Evolutionary conservation across 2,113 vertebrate genomes (phyloP).

Genomic region (Xyrauchen texanus): DNA sequence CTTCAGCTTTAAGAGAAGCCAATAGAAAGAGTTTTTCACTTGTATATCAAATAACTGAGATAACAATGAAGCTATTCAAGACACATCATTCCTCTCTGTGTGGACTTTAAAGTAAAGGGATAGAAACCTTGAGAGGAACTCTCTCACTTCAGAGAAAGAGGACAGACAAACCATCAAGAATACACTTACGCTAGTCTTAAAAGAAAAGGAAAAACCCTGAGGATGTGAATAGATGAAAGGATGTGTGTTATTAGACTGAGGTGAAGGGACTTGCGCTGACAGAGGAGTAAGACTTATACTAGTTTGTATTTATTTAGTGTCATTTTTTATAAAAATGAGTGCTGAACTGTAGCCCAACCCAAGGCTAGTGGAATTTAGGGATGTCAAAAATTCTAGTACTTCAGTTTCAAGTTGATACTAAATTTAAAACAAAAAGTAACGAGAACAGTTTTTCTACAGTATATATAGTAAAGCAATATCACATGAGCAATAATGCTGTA

Average conservation of each 20-base stretch:
- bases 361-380: too few relatives aligned
- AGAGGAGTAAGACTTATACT: neutral
- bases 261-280: neutral
- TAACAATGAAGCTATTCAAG: neutral
- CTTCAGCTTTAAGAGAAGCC: neutral
- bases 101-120: neutral
- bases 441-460: too few relatives aligned
- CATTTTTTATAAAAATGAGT: too few relatives aligned
- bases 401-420: too few relatives aligned
- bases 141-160: neutral
- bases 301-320: neutral
- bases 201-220: neutral
- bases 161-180: neutral
- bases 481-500: too few relatives aligned
- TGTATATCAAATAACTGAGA: constrained; percentile 16
- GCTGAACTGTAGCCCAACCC: too few relatives aligned
- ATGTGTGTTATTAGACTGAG: neutral
- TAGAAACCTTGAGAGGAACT: neutral
- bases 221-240: neutral
- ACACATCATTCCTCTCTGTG: neutral
- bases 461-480: too few relatives aligned
- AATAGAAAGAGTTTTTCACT: neutral
- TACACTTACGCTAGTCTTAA: neutral
- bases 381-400: too few relatives aligned
- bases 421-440: too few relatives aligned